phyloP scores from a whole-genome alignment of 1,140 invertebrate genomes.

The Cecropterus lyciades region DNA sequence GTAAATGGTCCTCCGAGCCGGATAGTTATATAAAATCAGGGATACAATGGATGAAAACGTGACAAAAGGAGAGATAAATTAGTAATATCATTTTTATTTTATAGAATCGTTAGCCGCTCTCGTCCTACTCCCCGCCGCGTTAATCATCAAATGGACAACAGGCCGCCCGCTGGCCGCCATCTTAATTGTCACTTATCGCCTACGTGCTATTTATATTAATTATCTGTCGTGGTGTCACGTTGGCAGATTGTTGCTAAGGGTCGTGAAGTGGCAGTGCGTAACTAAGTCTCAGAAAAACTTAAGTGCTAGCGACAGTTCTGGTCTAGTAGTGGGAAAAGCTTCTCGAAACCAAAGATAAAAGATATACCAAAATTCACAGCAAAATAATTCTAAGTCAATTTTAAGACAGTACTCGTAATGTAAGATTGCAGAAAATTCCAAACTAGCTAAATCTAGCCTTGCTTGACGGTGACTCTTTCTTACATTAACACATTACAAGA shows the following conservation, averaged over 20 bases:
- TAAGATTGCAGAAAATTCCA: no score
- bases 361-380: no score
- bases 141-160: conserved; percentile 35
- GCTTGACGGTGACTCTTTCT: no score
- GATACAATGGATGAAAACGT: no score
- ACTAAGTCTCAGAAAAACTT: conserved; percentile 1
- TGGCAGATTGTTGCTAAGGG: conserved; percentile 15
- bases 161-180: conserved; percentile 32
- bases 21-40: background rate
- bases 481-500: no score
- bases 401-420: no score
- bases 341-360: no score
- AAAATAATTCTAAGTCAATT: no score
- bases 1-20: background rate
- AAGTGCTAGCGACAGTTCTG: background rate
- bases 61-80: no score
- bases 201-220: conserved; percentile 36
- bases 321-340: no score
- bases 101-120: background rate
- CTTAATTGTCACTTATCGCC: conserved; percentile 33
- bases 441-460: no score
- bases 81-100: no score
- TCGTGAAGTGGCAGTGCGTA: background rate
- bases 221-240: conserved; percentile 14
- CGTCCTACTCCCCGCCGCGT: conserved; percentile 1